Conservation (phyloP, 2,888 invertebrate genomes). For the Spicauda simplicius region DNA sequence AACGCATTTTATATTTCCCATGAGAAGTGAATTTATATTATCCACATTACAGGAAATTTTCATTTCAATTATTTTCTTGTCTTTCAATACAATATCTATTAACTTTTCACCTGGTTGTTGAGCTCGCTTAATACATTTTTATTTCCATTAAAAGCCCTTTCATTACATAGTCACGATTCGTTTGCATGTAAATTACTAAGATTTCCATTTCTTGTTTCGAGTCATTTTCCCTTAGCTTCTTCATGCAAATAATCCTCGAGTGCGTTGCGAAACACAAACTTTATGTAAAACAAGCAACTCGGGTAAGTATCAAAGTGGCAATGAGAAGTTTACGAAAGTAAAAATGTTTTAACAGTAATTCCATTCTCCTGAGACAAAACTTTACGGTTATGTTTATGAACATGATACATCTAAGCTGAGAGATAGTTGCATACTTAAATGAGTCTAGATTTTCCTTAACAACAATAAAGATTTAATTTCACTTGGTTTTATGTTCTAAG, state of each 20-base stretch:
- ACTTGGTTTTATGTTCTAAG: too few species aligned
- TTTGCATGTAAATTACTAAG: conserved; percentile 79
- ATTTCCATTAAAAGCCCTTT: conserved; percentile 56
- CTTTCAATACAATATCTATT: neutral
- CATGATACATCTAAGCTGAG: neutral
- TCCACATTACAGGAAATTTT: too few species aligned
- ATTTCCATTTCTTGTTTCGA: conserved; percentile 67
- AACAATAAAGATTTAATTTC: neutral
- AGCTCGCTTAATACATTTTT: neutral
- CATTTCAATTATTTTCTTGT: too few species aligned
- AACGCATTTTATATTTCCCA: too few species aligned
- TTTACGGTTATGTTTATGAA: conserved; percentile 1
- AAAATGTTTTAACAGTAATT: conserved; percentile 33
- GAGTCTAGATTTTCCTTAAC: neutral
- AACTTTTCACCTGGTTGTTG: neutral
- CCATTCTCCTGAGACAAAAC: neutral
- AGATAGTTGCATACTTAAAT: neutral
- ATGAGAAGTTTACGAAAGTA: conserved; percentile 47
- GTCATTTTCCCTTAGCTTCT: conserved; percentile 65
- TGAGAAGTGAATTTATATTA: too few species aligned
- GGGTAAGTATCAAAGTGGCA: conserved; percentile 52
- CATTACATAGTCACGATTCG: conserved; percentile 69
- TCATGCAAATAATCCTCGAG: conserved; percentile 69
- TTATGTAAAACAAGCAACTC: conserved; percentile 70
- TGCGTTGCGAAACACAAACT: conserved; percentile 59